Conservation (phyloP, 2,888 invertebrate genomes). For the Zhengitettix transpicula region DNA sequence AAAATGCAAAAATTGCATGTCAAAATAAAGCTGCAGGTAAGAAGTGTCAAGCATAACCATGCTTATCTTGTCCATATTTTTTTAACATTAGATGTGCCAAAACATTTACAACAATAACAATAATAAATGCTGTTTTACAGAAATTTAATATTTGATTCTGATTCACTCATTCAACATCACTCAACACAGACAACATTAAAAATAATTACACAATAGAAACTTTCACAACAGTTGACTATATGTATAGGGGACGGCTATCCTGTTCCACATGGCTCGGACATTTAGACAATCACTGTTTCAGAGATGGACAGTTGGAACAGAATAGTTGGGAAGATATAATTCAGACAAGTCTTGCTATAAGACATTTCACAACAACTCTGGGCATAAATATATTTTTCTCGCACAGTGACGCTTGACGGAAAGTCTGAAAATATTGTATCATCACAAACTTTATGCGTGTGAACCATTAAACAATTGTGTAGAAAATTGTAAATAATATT, state of each 20-base stretch:
- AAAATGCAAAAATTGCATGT: too few relatives aligned
- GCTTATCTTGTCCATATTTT: too few relatives aligned
- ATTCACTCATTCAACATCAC: background rate
- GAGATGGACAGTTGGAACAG: conserved; percentile 15
- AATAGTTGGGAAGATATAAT: conserved; percentile 11
- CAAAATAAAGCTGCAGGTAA: too few relatives aligned
- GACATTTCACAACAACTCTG: background rate
- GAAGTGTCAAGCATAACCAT: too few relatives aligned
- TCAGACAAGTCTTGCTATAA: background rate
- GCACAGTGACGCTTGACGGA: too few relatives aligned
- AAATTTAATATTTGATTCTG: background rate
- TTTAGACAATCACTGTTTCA: conserved; percentile 7
- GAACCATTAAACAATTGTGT: too few relatives aligned
- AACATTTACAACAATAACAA: conserved; percentile 7
- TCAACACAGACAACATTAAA: conserved; percentile 1
- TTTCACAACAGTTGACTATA: conserved; percentile 2
- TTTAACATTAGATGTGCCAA: background rate
- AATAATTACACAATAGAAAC: background rate
- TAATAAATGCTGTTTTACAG: conserved; percentile 9
- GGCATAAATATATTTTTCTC: background rate
- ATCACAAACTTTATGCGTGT: too few relatives aligned
- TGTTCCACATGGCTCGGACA: conserved; percentile 31
- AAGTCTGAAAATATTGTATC: too few relatives aligned
- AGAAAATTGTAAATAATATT: too few relatives aligned
- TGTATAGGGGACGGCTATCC: conserved; percentile 27